Conservation (phyloP, 2,113 vertebrate genomes). For the Neomonachus schauinslandi region DNA sequence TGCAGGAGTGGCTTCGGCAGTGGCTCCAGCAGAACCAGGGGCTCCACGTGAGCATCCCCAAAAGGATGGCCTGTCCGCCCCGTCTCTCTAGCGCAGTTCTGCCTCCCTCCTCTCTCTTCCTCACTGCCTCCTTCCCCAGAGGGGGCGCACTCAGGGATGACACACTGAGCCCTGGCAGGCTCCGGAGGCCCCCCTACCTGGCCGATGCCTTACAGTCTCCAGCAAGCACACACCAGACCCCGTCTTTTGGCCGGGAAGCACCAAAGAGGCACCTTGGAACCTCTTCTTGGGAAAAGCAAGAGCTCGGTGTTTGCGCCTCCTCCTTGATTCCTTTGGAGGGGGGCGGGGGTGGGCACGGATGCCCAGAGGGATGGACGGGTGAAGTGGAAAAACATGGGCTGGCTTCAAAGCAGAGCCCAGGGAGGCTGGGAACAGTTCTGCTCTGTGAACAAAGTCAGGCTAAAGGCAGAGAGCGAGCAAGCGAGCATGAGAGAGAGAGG, state of each 20-base stretch:
- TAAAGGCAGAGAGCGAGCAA: not conserved
- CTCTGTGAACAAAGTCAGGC: slow-evolving; percentile 29
- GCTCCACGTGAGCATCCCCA: rapidly evolving
- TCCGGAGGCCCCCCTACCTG: not conserved
- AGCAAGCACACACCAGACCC: not conserved
- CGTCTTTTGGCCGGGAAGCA: slow-evolving; percentile 26
- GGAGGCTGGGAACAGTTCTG: not conserved
- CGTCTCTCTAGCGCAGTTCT: not conserved
- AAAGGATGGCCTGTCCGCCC: no score
- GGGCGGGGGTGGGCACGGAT: rapidly evolving
- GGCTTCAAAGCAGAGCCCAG: not conserved
- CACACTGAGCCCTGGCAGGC: not conserved
- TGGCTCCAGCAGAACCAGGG: not conserved
- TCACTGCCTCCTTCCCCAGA: not conserved
- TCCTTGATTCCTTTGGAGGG: not conserved
- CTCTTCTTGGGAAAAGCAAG: slow-evolving; percentile 63
- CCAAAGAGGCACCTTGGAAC: slow-evolving; percentile 32
- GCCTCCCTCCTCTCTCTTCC: not conserved
- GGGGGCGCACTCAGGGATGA: not conserved
- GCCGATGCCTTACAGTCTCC: slow-evolving; percentile 41
- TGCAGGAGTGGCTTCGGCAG: no score
- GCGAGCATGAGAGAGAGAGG: not conserved
- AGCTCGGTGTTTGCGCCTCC: not conserved
- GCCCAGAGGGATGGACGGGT: not conserved
- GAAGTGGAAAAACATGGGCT: not conserved